Conservation (phyloP, 2,888 invertebrate species). For the Magallana nippona region DNA sequence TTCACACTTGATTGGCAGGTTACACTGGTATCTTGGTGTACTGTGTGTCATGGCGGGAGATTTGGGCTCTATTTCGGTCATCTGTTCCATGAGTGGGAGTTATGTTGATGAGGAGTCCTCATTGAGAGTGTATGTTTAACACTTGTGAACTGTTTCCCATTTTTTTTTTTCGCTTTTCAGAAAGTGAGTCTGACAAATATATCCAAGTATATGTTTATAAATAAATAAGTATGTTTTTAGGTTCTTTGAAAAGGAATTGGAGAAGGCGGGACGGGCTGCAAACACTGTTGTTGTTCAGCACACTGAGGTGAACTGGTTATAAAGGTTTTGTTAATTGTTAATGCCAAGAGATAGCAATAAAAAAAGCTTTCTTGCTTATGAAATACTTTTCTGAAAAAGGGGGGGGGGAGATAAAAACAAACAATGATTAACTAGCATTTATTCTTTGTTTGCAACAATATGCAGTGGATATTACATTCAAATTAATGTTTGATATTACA, state of each 20-base stretch:
- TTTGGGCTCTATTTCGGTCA: not conserved
- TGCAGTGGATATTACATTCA: no score
- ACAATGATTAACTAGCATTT: no score
- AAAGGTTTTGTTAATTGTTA: no score
- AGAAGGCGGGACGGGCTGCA: not conserved
- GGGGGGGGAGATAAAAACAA: no score
- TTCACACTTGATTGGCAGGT: not conserved
- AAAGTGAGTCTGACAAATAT: no score
- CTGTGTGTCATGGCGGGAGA: not conserved
- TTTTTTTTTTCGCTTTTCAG: no score
- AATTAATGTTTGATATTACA: no score
- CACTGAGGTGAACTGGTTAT: not conserved
- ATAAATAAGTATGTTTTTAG: not conserved
- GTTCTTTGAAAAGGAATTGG: conserved; percentile 10
- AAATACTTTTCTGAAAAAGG: no score
- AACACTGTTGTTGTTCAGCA: not conserved
- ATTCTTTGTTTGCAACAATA: no score
- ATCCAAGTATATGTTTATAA: not conserved
- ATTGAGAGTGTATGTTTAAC: not conserved
- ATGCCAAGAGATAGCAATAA: no score
- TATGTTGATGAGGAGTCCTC: not conserved
- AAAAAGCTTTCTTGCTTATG: no score
- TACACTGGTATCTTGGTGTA: not conserved
- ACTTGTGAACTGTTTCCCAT: no score
- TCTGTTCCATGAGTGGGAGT: not conserved